Base-by-base conservation (phyloP, 35 echinoderm and acorn worm species). In the Heliocidaris tuberculata region DNA sequence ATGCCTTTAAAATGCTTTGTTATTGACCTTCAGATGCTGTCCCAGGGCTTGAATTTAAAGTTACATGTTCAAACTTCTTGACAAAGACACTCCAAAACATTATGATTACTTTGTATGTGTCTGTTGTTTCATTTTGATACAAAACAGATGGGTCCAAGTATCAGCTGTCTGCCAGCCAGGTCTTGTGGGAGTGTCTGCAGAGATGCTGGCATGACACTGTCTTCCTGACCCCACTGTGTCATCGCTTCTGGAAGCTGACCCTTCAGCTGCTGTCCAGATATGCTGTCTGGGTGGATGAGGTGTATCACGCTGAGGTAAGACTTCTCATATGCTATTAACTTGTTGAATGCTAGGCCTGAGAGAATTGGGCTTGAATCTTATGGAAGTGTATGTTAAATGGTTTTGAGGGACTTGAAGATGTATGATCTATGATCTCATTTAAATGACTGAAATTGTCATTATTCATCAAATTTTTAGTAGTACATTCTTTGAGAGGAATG, bases 241-340 rank as follows among this genome's bases (percentile, higher is more conserved):
- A 99, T 59, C 93, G 98, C 3, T 99, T 99, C 96, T 99, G 98
- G 98, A 99, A 99, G 92, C 98, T 99, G 17, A 99, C 97, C 47
- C 85, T 97, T 21, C 98, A 99, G 85, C 94, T 99, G 10, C 95
- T 99, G 6, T 96, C 97, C 3, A 95, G 98, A 85, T 96, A 93
- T 88, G 86, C 97, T 35, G 93, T 96, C n/a, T 99, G 98, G 98
- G 94, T 99, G 17, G 94, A 92, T 60, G 97, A 97, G 30, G 96
- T 99, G 12, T 94, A 96, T 78, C 30, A 95, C 30, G 95, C 92
- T 48, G 96, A 99, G 94, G 97, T 99, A 90, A 96, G 13, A 48
- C 4, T 32, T 17, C 0, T 56, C 27, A 54, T n/a, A 42, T 42
- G 27, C 5, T 42, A 42, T 42, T 42, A 42, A 42, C 35, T 42